Conservation (phyloP, 2,113 vertebrate species). For the Ptychochromis oligacanthus region DNA sequence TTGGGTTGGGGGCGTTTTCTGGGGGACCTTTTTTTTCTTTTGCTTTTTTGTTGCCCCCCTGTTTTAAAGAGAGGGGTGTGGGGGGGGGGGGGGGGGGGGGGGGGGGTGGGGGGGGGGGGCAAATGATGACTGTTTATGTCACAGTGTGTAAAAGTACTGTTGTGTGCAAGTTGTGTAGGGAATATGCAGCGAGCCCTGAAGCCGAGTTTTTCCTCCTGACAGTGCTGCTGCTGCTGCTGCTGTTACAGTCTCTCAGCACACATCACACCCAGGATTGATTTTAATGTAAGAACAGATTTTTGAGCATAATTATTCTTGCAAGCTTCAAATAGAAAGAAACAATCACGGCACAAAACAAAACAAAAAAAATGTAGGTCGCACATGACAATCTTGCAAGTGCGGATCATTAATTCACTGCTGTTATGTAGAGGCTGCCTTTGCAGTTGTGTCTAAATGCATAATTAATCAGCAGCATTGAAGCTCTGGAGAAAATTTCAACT, state of each 20-base stretch:
- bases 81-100: too few relatives aligned
- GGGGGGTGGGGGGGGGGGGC: neutral
- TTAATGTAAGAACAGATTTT: constrained; percentile 27
- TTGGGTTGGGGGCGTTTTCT: too few relatives aligned
- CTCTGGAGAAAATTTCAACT: constrained; percentile 18
- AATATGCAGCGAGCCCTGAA: constrained; percentile 3
- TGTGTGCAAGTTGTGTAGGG: constrained; percentile 3
- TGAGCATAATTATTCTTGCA: constrained; percentile 8
- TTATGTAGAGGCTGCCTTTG: constrained; percentile 33
- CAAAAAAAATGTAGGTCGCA: constrained; percentile 47
- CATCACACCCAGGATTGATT: constrained; percentile 23
- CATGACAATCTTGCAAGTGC: constrained; percentile 49
- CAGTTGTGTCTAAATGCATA: constrained; percentile 58
- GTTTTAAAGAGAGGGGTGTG: too few relatives aligned
- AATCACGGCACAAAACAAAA: neutral
- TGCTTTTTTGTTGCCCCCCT: too few relatives aligned
- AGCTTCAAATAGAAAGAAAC: constrained; percentile 34
- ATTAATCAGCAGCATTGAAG: constrained; percentile 58
- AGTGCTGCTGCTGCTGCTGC: neutral
- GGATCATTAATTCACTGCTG: constrained; percentile 65
- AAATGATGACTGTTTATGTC: neutral
- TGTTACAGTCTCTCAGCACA: constrained; percentile 7
- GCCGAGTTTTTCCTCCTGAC: neutral
- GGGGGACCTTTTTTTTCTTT: too few relatives aligned
- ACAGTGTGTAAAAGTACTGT: neutral